These are phyloP conservation scores for Napeogenes sylphis DNA, from an alignment of 2,888 invertebrate genomes.

Conservation along the genomic window DNA sequence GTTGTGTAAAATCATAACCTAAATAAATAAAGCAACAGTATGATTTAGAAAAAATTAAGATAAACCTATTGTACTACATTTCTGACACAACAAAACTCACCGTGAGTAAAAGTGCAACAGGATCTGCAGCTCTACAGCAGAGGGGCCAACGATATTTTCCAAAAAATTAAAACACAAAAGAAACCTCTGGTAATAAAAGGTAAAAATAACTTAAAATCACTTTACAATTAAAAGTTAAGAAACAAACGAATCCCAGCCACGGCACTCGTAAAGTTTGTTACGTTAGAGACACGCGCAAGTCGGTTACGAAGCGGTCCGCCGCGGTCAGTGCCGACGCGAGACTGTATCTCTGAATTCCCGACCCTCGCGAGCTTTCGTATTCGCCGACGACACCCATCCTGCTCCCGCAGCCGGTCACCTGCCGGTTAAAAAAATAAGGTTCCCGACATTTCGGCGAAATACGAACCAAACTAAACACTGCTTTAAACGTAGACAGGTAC, in stretches of 20 bases:
- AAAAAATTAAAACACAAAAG: slow-evolving; percentile 51
- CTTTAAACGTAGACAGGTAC: slow-evolving; percentile 55
- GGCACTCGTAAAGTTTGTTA: slow-evolving; percentile 67
- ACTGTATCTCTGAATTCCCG: slow-evolving; percentile 49
- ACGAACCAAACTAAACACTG: slow-evolving; percentile 57
- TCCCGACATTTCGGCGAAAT: slow-evolving; percentile 71
- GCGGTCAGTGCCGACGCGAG: slow-evolving; percentile 60
- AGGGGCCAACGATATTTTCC: slow-evolving; percentile 54
- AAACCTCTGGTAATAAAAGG: slow-evolving; percentile 8
- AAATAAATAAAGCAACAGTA: slow-evolving; percentile 12
- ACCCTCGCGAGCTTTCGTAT: slow-evolving; percentile 56
- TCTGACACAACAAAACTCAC: slow-evolving; percentile 54
- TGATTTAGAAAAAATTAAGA: slow-evolving; percentile 14
- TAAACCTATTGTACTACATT: slow-evolving; percentile 20
- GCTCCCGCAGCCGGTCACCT: slow-evolving; percentile 66
- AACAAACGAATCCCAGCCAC: slow-evolving; percentile 27
- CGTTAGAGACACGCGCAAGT: slow-evolving; percentile 41
- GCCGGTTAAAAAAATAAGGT: slow-evolving; percentile 64
- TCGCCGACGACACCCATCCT: slow-evolving; percentile 50
- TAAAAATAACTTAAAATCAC: slow-evolving; percentile 11
- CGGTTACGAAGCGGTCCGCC: slow-evolving; percentile 51
- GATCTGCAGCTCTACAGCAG: slow-evolving; percentile 60
- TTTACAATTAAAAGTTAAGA: slow-evolving; percentile 15
- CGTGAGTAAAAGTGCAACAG: slow-evolving; percentile 70
- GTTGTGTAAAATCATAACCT: background rate